A percentile compares a stretch with the other conserved stretches of the same genome.
phyloP scores from a whole-genome alignment of 1,140 invertebrate species.

The Trinorchestia longiramus region DNA sequence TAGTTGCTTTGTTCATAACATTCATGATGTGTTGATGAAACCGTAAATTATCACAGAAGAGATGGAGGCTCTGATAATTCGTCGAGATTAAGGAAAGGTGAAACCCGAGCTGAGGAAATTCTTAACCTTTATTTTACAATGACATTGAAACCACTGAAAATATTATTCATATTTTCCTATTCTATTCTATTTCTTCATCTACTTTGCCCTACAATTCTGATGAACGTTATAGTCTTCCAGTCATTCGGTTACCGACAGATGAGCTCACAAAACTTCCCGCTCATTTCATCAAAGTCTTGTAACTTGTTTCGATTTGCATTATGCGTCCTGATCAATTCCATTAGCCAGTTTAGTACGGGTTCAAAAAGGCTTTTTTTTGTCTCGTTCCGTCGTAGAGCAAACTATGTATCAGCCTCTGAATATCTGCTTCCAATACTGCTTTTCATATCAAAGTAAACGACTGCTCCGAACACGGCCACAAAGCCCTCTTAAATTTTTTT shows the following conservation, averaged over 20 bases:
- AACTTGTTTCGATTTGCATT: not conserved
- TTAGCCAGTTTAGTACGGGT: not conserved
- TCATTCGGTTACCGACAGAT: not conserved
- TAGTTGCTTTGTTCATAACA: not conserved
- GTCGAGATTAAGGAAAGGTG: not conserved
- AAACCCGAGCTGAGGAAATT: not conserved
- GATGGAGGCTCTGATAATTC: not conserved
- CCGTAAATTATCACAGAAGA: not conserved
- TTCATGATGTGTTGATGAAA: not conserved
- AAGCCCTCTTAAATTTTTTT: conserved; percentile 47
- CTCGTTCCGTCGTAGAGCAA: not conserved
- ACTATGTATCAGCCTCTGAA: not conserved
- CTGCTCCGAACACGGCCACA: conserved; percentile 19
- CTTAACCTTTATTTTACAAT: not conserved
- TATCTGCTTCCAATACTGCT: conserved; percentile 49
- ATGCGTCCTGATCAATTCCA: not conserved
- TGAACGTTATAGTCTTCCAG: not conserved
- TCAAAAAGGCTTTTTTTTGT: not conserved
- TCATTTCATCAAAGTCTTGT: not conserved
- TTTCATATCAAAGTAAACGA: conserved; percentile 38
- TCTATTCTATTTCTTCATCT: not conserved
- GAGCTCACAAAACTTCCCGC: not conserved
- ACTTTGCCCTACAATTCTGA: not conserved
- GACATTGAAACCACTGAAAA: no score
- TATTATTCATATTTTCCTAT: not conserved